Percentiles rank a stretch among this genome's conserved stretches.
phyloP scores from a whole-genome alignment of 1,140 invertebrate genomes.

The Dreissena polymorpha region DNA sequence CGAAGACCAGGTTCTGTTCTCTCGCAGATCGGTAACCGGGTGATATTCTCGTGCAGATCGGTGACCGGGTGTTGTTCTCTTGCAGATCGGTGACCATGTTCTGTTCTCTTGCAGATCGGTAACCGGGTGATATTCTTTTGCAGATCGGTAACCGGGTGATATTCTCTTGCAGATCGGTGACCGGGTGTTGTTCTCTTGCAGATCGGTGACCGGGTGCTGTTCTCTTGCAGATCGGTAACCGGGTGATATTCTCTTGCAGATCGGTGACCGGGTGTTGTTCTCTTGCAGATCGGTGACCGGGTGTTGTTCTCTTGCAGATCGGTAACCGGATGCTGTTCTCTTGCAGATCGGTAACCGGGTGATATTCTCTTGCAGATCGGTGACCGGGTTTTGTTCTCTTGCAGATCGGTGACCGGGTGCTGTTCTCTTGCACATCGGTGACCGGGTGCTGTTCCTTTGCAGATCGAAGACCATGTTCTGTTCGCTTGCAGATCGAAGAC shows the following conservation, averaged over 20 bases:
- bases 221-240: conserved; percentile 62
- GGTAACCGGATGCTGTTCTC: conserved; percentile 62
- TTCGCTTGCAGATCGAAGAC: no score
- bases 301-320: conserved; percentile 62
- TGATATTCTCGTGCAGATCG: conserved; percentile 62
- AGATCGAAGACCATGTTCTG: no score
- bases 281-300: conserved; percentile 63
- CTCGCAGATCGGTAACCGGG: conserved; percentile 51
- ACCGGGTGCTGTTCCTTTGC: conserved; percentile 51
- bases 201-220: conserved; percentile 52
- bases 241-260: conserved; percentile 63
- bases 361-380: conserved; percentile 62
- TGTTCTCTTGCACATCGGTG: conserved; percentile 63
- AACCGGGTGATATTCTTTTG: conserved; percentile 62
- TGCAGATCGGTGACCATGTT: conserved; percentile 49
- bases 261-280: conserved; percentile 50
- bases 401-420: conserved; percentile 49
- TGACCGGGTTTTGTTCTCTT: conserved; percentile 62
- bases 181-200: conserved; percentile 63
- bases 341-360: conserved; percentile 52
- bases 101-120: conserved; percentile 63
- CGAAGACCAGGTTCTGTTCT: conserved; percentile 61
- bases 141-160: conserved; percentile 52
- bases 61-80: conserved; percentile 63
- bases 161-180: conserved; percentile 63